Evolutionary conservation across 2,113 vertebrate species (phyloP).

Genomic region (Athene noctua): DNA sequence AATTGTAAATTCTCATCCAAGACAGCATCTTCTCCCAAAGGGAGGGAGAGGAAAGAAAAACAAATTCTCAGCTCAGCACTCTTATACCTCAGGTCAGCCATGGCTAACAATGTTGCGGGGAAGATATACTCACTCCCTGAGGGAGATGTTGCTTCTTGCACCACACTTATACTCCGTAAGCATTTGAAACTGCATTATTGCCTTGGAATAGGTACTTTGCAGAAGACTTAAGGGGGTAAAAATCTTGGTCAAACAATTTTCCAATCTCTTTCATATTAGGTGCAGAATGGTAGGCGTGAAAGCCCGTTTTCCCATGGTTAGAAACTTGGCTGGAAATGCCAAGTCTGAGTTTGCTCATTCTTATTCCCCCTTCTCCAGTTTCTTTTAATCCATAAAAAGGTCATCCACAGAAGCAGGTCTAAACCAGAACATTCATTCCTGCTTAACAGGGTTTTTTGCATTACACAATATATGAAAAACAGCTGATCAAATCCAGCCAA

Average conservation of each 20-base stretch:
- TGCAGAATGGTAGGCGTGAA: background rate
- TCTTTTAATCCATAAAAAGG: conserved; percentile 19
- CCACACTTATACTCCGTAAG: conserved; percentile 22
- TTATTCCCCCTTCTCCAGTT: conserved; percentile 42
- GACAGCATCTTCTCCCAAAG: conserved; percentile 43
- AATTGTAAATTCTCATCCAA: conserved; percentile 43
- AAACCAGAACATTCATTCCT: conserved; percentile 38
- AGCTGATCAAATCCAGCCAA: conserved; percentile 32
- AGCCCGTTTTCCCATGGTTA: background rate
- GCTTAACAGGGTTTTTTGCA: background rate
- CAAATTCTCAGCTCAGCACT: conserved; percentile 55
- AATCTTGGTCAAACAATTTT: conserved; percentile 9
- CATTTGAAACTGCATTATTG: conserved; percentile 25
- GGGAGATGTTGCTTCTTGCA: conserved; percentile 5
- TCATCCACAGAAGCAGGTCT: conserved; percentile 28
- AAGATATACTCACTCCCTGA: background rate
- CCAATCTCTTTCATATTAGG: conserved; percentile 12
- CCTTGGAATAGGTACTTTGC: background rate
- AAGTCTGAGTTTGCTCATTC: conserved; percentile 52
- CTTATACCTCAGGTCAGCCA: conserved; percentile 22
- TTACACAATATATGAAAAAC: conserved; percentile 10
- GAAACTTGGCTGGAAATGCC: conserved; percentile 24
- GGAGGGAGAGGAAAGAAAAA: conserved; percentile 33
- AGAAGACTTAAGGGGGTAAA: background rate
- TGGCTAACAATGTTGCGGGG: background rate